These are phyloP conservation scores for Leptinotarsa undecemlineata DNA, from an alignment of 1,140 invertebrate genomes.

Conservation along the genomic window DNA sequence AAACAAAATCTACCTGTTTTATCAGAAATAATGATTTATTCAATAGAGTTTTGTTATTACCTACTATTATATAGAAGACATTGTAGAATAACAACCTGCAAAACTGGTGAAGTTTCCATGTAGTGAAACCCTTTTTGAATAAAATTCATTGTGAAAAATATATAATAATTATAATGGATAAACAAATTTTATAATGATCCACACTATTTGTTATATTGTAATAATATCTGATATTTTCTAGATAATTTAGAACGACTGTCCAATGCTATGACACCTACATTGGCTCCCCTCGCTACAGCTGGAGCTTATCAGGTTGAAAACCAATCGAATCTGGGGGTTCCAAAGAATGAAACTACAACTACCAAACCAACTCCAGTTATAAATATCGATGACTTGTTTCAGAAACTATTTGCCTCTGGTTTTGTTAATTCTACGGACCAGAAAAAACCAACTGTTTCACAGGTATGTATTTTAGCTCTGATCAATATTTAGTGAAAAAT, in stretches of 20 bases:
- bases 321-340: conserved; percentile 48
- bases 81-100: too few relatives aligned
- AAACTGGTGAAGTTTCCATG: too few relatives aligned
- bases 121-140: too few relatives aligned
- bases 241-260: conserved; percentile 65
- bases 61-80: too few relatives aligned
- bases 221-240: conserved; percentile 32
- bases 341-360: conserved; percentile 33
- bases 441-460: conserved; percentile 12
- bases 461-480: not conserved
- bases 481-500: too few relatives aligned
- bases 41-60: too few relatives aligned
- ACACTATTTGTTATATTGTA: too few relatives aligned
- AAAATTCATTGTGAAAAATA: too few relatives aligned
- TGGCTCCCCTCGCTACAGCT: conserved; percentile 62
- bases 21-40: too few relatives aligned
- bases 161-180: too few relatives aligned
- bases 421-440: conserved; percentile 64
- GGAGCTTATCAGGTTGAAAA: conserved; percentile 60
- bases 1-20: too few relatives aligned
- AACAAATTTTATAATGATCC: too few relatives aligned
- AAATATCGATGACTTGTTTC: conserved; percentile 81
- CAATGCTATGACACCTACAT: conserved; percentile 65
- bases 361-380: conserved; percentile 39
- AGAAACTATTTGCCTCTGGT: conserved; percentile 82